A percentile compares a stretch with the other conserved stretches of the same genome.
phyloP scores from a whole-genome alignment of 2,888 invertebrate species.

The Pyrochroa serraticornis region DNA sequence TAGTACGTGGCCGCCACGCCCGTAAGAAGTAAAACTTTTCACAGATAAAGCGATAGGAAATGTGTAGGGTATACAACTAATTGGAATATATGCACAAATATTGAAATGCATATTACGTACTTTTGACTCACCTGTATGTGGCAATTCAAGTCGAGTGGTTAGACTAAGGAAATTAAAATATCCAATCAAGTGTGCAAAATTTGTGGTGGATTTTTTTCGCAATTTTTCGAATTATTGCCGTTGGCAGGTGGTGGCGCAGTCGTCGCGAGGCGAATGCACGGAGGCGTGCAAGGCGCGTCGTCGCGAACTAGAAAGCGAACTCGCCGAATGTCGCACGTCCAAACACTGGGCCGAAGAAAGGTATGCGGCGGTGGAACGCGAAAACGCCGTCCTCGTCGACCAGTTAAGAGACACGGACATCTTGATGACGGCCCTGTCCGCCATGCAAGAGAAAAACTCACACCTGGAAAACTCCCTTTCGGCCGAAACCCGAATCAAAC shows the following conservation, averaged over 20 bases:
- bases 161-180: no score
- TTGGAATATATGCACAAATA: no score
- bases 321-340: constrained; percentile 64
- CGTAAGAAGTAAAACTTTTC: no score
- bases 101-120: no score
- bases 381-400: constrained; percentile 55
- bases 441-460: constrained; percentile 88
- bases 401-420: constrained; percentile 72
- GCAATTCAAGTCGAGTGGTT: no score
- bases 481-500: constrained; percentile 96
- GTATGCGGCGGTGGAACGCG: constrained; percentile 62
- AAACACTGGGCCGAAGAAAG: constrained; percentile 67
- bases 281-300: constrained; percentile 59
- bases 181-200: not conserved
- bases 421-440: constrained; percentile 77
- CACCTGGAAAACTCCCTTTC: constrained; percentile 93
- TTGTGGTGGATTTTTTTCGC: not conserved
- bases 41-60: no score
- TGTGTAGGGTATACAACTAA: no score
- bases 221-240: constrained; percentile 2
- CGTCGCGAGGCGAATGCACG: constrained; percentile 55
- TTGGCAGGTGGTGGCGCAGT: constrained; percentile 49
- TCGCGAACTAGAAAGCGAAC: constrained; percentile 68
- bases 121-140: no score
- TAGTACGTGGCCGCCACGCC: no score